Evolutionary conservation across 2,113 vertebrate genomes (phyloP).

Genomic region (Hemicordylus capensis): DNA sequence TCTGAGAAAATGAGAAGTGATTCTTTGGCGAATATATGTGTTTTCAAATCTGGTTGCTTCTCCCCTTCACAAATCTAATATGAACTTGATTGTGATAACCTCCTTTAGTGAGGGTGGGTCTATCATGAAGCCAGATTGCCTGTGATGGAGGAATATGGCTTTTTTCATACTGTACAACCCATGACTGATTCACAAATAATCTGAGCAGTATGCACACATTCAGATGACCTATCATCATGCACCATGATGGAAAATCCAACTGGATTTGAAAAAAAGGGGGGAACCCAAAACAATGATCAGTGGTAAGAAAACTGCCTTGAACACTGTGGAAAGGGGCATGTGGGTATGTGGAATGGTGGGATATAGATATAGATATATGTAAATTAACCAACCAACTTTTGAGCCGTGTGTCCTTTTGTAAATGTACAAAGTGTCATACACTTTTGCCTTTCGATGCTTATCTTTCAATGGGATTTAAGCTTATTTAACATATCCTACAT

Average conservation of each 20-base stretch:
- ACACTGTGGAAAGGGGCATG: too few species aligned
- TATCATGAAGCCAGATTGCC: neutral
- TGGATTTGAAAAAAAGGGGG: too few species aligned
- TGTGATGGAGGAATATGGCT: neutral
- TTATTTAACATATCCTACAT: neutral
- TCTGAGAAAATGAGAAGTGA: neutral
- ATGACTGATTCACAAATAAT: neutral
- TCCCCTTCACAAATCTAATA: neutral
- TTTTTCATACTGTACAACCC: neutral
- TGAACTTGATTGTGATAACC: neutral
- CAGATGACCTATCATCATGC: neutral
- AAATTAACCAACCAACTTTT: too few species aligned
- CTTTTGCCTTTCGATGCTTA: neutral
- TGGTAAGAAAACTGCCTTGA: neutral
- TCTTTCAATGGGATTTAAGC: too few species aligned
- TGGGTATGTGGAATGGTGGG: too few species aligned
- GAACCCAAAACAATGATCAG: neutral
- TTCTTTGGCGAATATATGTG: neutral
- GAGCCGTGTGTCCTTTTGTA: neutral
- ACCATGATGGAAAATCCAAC: neutral
- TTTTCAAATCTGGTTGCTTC: neutral
- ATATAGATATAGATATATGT: too few species aligned
- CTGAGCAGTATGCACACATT: neutral
- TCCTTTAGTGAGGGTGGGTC: neutral
- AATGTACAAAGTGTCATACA: neutral